Conservation (phyloP, 1,140 invertebrate species). For the Antheraea mylitta region DNA sequence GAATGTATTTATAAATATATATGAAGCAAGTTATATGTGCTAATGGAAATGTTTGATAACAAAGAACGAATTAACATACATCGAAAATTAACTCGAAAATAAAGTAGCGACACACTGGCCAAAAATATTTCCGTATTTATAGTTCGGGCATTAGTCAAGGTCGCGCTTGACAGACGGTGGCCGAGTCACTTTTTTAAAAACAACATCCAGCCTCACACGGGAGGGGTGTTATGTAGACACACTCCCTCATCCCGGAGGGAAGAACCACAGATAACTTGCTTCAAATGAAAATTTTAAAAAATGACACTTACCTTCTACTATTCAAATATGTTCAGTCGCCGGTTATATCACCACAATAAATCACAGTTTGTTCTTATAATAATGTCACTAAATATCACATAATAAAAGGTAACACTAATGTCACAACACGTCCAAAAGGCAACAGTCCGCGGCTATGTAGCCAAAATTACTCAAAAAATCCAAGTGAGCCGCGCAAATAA, state of each 20-base stretch:
- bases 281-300: slow-evolving; percentile 45
- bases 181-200: slow-evolving; percentile 37
- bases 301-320: slow-evolving; percentile 59
- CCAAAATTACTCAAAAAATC: slow-evolving; percentile 71
- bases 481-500: slow-evolving; percentile 67
- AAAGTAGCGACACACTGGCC: slow-evolving; percentile 36
- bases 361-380: slow-evolving; percentile 77
- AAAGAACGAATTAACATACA: slow-evolving; percentile 24
- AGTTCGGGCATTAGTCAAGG: slow-evolving; percentile 66
- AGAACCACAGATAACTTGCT: slow-evolving; percentile 25
- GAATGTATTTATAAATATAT: not conserved
- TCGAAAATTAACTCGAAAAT: slow-evolving; percentile 40
- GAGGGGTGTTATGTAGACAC: slow-evolving; percentile 62
- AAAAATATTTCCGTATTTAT: slow-evolving; percentile 75
- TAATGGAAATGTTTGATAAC: slow-evolving; percentile 25
- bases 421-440: slow-evolving; percentile 76
- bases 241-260: slow-evolving; percentile 32
- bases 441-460: slow-evolving; percentile 64
- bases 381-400: slow-evolving; percentile 76
- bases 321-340: slow-evolving; percentile 63
- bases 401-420: slow-evolving; percentile 73
- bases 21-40: slow-evolving; percentile 22
- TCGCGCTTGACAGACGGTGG: slow-evolving; percentile 60
- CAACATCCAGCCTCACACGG: slow-evolving; percentile 40
- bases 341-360: slow-evolving; percentile 73